These are phyloP conservation scores for Lepus europaeus DNA, from an alignment of 2,113 vertebrate species.

Conservation along the genomic window DNA sequence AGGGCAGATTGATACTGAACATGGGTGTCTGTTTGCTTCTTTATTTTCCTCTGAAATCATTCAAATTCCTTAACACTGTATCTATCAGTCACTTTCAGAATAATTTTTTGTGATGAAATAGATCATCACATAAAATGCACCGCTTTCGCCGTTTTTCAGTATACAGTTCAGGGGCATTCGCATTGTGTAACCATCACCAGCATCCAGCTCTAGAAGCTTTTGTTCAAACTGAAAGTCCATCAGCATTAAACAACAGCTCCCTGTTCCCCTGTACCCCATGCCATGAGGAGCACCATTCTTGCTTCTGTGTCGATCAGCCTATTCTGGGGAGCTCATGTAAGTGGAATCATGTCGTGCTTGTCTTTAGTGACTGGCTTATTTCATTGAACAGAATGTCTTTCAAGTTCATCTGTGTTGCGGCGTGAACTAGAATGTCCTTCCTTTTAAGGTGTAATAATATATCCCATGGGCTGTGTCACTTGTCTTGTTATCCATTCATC, in stretches of 20 bases:
- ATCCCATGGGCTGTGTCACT: not conserved
- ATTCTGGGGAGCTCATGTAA: not conserved
- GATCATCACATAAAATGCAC: not conserved
- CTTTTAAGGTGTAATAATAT: not conserved
- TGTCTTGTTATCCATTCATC: not conserved
- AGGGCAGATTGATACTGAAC: not conserved
- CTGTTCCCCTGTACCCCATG: accelerated
- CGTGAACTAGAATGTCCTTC: not conserved
- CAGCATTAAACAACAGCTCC: not conserved
- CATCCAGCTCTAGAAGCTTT: not conserved
- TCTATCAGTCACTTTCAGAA: not conserved
- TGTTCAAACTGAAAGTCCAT: not conserved
- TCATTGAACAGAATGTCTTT: not conserved
- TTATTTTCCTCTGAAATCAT: not conserved
- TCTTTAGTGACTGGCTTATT: not conserved
- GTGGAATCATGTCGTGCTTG: not conserved
- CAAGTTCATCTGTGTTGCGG: not conserved
- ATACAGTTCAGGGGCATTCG: not conserved
- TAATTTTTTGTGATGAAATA: not conserved
- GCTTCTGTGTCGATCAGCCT: not conserved
- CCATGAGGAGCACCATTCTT: not conserved
- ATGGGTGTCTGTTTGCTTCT: not conserved
- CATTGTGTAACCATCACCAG: not conserved
- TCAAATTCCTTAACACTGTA: not conserved
- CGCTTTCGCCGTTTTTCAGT: not conserved